Percentiles rank a stretch among this genome's conserved stretches.
phyloP scores from a whole-genome alignment of 2,797 vertebrate genomes.

The Labroides dimidiatus region DNA sequence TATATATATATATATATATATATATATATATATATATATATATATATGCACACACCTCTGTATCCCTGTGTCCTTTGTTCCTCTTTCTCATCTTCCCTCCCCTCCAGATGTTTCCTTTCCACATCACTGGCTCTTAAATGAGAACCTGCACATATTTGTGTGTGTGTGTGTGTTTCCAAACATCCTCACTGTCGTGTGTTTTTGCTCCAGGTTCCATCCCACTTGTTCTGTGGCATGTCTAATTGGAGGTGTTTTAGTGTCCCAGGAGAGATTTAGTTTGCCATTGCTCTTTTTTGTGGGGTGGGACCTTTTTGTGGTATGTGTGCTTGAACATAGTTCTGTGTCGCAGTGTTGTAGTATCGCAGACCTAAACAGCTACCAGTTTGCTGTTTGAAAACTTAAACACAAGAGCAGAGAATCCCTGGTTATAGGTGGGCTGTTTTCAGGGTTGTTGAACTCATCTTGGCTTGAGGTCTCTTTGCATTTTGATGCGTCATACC shows the following conservation, averaged over 20 bases:
- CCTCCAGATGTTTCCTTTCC: constrained; percentile 79
- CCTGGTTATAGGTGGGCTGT: constrained; percentile 16
- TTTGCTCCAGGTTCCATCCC: constrained; percentile 73
- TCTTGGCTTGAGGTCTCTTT: constrained; percentile 33
- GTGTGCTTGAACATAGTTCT: constrained; percentile 9
- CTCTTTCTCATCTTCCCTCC: constrained; percentile 60
- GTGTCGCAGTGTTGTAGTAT: constrained; percentile 14
- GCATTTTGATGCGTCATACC: constrained; percentile 59
- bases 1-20: no score
- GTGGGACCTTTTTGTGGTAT: constrained; percentile 10
- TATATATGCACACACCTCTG: constrained; percentile 26
- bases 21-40: no score
- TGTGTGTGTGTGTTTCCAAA: constrained; percentile 24
- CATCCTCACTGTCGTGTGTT: constrained; percentile 13
- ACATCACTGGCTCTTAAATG: constrained; percentile 72
- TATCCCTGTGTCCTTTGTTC: constrained; percentile 68
- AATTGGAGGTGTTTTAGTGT: constrained; percentile 77
- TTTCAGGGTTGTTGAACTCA: constrained; percentile 3
- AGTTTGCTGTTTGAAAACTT: constrained; percentile 44
- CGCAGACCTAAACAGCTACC: constrained; percentile 28
- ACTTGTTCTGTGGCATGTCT: constrained; percentile 68
- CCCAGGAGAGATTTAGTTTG: constrained; percentile 50
- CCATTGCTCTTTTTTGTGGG: constrained; percentile 34
- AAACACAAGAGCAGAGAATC: constrained; percentile 43
- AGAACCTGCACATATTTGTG: constrained; percentile 55